Evolutionary conservation across 2,797 vertebrate genomes (phyloP).

Genomic region (Hafferia zeledoni): DNA sequence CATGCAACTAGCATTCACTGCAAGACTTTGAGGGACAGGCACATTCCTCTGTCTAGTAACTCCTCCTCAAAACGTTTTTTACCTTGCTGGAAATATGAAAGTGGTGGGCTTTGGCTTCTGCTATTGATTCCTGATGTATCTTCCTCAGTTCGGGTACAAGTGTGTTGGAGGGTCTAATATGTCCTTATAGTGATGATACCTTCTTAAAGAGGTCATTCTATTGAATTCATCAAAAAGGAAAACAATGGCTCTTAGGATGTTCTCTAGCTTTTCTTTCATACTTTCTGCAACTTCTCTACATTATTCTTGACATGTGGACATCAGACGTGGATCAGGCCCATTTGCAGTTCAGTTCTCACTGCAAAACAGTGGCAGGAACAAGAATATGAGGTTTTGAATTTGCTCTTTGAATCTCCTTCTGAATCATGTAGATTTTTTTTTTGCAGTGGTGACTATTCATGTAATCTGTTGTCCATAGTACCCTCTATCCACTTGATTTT

Average conservation of each 20-base stretch:
- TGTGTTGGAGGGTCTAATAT: accelerated
- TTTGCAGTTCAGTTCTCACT: not conserved
- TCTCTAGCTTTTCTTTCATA: not conserved
- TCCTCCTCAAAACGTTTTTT: not conserved
- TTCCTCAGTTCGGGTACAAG: not conserved
- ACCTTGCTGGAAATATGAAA: not conserved
- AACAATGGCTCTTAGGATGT: not conserved
- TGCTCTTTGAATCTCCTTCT: not conserved
- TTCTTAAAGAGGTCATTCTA: not conserved
- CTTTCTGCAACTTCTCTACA: accelerated
- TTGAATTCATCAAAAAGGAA: not conserved
- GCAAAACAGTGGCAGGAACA: accelerated
- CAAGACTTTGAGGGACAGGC: not conserved
- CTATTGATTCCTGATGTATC: not conserved
- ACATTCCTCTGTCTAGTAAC: not conserved
- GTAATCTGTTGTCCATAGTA: not conserved
- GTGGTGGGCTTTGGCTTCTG: not conserved
- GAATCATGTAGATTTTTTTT: accelerated
- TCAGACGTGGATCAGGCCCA: accelerated
- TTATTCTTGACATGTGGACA: not conserved
- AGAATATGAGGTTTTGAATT: not conserved
- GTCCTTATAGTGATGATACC: not conserved
- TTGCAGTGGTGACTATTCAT: accelerated
- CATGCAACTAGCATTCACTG: not conserved
- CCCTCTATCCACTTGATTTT: not conserved